Evolutionary conservation across 2,113 vertebrate species (phyloP).

Genomic region (Semicossyphus pulcher): DNA sequence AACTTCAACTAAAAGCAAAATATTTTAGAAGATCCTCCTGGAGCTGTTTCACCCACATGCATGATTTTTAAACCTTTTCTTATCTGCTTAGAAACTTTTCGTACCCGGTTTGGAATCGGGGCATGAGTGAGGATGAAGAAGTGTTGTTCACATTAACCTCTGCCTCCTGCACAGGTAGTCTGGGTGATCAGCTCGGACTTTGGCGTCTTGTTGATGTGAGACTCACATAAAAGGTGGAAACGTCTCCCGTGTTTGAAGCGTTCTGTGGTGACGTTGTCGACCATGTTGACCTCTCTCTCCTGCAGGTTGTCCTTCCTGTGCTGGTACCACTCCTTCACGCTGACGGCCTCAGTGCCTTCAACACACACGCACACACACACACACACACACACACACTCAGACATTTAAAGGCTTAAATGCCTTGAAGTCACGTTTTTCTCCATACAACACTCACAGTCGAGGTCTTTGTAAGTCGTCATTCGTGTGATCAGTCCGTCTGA

Average conservation of each 20-base stretch:
- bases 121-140: too few species aligned
- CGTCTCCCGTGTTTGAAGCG: constrained; percentile 82
- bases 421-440: too few species aligned
- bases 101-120: too few species aligned
- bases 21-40: too few species aligned
- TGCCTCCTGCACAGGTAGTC: too few species aligned
- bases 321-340: constrained; percentile 87
- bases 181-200: too few species aligned
- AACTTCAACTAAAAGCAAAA: too few species aligned
- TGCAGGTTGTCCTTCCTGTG: constrained; percentile 87
- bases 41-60: too few species aligned
- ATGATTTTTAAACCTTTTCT: too few species aligned
- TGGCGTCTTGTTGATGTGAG: not conserved
- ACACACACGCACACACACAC: constrained; percentile 29
- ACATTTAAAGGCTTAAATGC: too few species aligned
- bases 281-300: constrained; percentile 80
- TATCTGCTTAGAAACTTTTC: too few species aligned
- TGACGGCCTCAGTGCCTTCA: constrained; percentile 78
- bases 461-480: constrained; percentile 84
- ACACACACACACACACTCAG: not conserved
- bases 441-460: constrained; percentile 78
- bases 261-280: constrained; percentile 77
- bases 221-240: constrained; percentile 83
- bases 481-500: constrained; percentile 84
- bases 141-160: too few species aligned